Base-by-base conservation (phyloP, 2,113 vertebrate species). In the Phyllostomus hastatus region DNA sequence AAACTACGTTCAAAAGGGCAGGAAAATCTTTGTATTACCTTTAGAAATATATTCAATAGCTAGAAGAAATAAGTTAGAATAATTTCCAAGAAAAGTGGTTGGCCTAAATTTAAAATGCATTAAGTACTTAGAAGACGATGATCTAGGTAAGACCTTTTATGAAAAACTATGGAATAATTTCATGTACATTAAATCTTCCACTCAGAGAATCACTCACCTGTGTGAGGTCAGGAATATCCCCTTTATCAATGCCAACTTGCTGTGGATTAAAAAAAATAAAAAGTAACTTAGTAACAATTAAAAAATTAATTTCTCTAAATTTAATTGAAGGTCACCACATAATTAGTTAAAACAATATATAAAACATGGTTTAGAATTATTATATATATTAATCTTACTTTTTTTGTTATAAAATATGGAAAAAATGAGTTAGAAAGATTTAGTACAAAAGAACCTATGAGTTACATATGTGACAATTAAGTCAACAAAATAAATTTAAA, bases 221-320 rank as follows among this genome's bases (percentile, higher is more conserved):
- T 35, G 99, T 99, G 85, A 99, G 99, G 98, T 99, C 99, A 54
- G 99, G 99, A 95, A 99, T 99, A 97, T 99, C 99, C 6, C 99
- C 99, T 98, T 99, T 99, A 98, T 99, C 99, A 98, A 99, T 99
- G 97, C 99, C 99, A 97, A 99, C 99, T 99, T 99, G 99, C 99
- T 99, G 98, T 97, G 92, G 96, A 97, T 97, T 95, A 89, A 97
- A 96, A 96, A 98, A 83, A 91, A 96, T 26, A 66, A 67, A 26
- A 91, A 96, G 61, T 97, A 4, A 33, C 84, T 83, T 85, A 89
- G 19, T 73, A 6, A 33, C 8, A 85, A 88, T 90, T 66, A 33
- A 69, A 72, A 70, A 88, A 76, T 59, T 61, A 64, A 88, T 67
- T 69, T 85, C 38, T 94, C 52, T 67, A 11, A 41, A 87, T 73